Evolutionary conservation across 2,113 vertebrate genomes (phyloP).

Genomic region (Bothrops jararaca): DNA sequence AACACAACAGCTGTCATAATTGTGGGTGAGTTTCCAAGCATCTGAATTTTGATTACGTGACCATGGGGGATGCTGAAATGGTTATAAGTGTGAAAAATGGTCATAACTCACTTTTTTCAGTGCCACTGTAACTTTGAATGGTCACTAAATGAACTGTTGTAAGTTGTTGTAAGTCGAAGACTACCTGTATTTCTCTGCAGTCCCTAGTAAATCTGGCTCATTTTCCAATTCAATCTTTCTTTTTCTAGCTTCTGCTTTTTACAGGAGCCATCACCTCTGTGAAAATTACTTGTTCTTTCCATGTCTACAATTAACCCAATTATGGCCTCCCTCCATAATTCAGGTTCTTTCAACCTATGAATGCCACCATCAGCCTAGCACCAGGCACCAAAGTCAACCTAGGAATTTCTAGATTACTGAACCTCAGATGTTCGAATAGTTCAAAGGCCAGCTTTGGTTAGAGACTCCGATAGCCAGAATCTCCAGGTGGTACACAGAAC

Average conservation of each 20-base stretch:
- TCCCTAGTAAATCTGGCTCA: not conserved
- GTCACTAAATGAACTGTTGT: too few species aligned
- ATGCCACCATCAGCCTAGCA: not conserved
- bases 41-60: too few species aligned
- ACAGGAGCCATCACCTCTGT: not conserved
- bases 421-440: not conserved
- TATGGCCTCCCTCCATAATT: not conserved
- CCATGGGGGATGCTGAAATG: too few species aligned
- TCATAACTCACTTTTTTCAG: too few species aligned
- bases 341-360: not conserved
- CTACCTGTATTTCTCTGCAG: not conserved
- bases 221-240: not conserved
- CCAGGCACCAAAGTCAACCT: not conserved
- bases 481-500: not conserved
- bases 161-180: too few species aligned
- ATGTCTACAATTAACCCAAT: not conserved
- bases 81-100: too few species aligned
- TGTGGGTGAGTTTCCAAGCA: too few species aligned
- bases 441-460: not conserved
- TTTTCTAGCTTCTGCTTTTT: not conserved
- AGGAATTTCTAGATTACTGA: not conserved
- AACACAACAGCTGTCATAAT: too few species aligned
- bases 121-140: too few species aligned
- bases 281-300: not conserved
- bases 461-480: not conserved